phyloP scores from a whole-genome alignment of 2,113 vertebrate genomes.

The Isichthys henryi region DNA sequence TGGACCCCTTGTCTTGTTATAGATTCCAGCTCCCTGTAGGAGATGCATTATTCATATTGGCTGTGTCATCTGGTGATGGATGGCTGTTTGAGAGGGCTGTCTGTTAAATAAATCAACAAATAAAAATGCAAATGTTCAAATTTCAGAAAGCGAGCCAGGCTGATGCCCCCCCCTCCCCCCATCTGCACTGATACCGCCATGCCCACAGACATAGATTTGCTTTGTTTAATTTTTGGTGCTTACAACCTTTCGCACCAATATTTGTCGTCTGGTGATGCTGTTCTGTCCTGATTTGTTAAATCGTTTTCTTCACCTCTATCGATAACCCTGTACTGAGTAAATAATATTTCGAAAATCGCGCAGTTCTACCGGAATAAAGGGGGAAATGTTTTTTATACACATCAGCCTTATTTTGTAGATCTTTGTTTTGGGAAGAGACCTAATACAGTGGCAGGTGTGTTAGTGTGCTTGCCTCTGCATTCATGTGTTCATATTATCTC shows the following conservation, averaged over 20 bases:
- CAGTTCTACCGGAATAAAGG: background rate
- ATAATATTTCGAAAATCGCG: background rate
- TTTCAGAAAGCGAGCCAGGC: conserved; percentile 56
- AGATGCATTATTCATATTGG: conserved; percentile 72
- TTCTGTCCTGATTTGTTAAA: background rate
- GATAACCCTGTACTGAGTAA: background rate
- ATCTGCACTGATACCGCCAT: conserved; percentile 44
- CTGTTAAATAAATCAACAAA: conserved; percentile 79
- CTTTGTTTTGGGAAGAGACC: background rate
- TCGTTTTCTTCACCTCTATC: background rate
- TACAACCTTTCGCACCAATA: conserved; percentile 21
- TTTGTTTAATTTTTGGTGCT: conserved; percentile 38
- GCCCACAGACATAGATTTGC: conserved; percentile 47
- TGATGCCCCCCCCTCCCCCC: conserved; percentile 60
- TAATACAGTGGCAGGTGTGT: background rate
- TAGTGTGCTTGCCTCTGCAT: conserved; percentile 25
- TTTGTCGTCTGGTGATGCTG: background rate
- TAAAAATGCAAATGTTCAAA: conserved; percentile 79
- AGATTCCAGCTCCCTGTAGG: conserved; percentile 66
- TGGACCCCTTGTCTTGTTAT: conserved; percentile 52
- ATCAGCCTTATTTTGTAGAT: background rate
- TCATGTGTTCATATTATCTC: conserved; percentile 25
- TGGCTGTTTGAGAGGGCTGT: conserved; percentile 72
- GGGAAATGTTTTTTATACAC: background rate
- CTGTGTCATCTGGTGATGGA: conserved; percentile 68